These are phyloP conservation scores for Chionoecetes opilio DNA, from an alignment of 1,140 invertebrate species.

Conservation along the genomic window DNA sequence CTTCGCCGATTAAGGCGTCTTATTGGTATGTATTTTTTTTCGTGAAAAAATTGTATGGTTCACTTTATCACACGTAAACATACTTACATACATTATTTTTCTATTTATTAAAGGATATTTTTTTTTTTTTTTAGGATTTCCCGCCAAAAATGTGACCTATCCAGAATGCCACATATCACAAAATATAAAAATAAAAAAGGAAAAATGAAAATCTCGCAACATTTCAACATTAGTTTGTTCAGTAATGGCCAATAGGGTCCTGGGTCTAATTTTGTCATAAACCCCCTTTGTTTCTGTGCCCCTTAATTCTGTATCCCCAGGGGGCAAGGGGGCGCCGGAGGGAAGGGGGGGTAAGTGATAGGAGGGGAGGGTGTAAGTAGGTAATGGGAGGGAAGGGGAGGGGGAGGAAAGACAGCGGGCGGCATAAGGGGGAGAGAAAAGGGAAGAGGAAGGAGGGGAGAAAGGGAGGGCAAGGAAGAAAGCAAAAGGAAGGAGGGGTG, in stretches of 20 bases:
- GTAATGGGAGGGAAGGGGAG: not conserved
- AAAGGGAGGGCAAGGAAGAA: not conserved
- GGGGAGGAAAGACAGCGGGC: not conserved
- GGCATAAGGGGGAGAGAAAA: not conserved
- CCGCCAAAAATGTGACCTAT: not conserved
- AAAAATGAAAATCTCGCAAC: constrained; percentile 46
- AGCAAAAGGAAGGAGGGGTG: not conserved
- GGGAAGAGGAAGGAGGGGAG: not conserved
- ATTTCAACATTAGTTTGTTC: constrained; percentile 65
- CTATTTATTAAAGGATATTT: too few species aligned
- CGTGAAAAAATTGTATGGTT: too few species aligned
- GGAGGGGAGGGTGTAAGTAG: not conserved
- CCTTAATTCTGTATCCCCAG: constrained; percentile 63
- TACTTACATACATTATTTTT: too few species aligned
- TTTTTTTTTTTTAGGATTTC: not conserved
- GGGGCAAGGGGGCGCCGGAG: constrained; percentile 38
- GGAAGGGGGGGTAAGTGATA: constrained; percentile 41
- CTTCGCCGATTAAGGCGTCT: too few species aligned
- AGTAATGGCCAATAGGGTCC: constrained; percentile 62
- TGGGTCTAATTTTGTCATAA: constrained; percentile 77
- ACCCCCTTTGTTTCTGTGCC: constrained; percentile 61
- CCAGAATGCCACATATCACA: too few species aligned
- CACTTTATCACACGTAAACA: too few species aligned
- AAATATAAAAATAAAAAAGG: not conserved
- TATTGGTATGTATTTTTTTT: too few species aligned